phyloP scores from a whole-genome alignment of 2,888 invertebrate genomes.

The Spialia ferax region DNA sequence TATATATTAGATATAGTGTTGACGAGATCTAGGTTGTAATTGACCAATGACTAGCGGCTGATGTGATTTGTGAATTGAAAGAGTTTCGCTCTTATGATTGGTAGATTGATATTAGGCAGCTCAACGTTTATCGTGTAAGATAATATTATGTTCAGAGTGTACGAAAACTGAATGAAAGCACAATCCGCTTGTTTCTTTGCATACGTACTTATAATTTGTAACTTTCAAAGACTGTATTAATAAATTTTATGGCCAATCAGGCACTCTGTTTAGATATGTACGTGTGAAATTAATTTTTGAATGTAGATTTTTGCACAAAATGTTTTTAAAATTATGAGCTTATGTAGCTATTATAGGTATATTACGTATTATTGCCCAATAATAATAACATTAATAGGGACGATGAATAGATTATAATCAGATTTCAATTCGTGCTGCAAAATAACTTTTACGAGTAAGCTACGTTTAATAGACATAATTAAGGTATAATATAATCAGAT shows the following conservation, averaged over 20 bases:
- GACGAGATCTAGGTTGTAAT: constrained; percentile 10
- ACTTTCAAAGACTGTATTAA: constrained; percentile 36
- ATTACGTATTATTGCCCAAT: constrained; percentile 45
- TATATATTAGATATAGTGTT: constrained; percentile 24
- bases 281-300: constrained; percentile 22
- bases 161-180: constrained; percentile 16
- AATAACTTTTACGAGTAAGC: constrained; percentile 63
- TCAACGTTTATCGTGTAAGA: constrained; percentile 34
- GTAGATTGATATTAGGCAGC: constrained; percentile 36
- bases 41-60: constrained; percentile 36
- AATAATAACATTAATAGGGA: constrained; percentile 31
- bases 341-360: constrained; percentile 46
- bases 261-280: constrained; percentile 8
- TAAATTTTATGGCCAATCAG: constrained; percentile 21
- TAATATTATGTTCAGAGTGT: constrained; percentile 18
- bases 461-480: constrained; percentile 68
- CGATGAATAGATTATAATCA: constrained; percentile 53
- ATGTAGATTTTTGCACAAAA: constrained; percentile 29
- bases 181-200: constrained; percentile 23
- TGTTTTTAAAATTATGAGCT: constrained; percentile 47
- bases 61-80: constrained; percentile 8
- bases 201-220: constrained; percentile 19
- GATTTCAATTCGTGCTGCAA: constrained; percentile 51
- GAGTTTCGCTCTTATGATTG: constrained; percentile 22
- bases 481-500: constrained; percentile 50